Base-by-base conservation (phyloP, 2,113 vertebrate species). In the Centropristis striata region DNA sequence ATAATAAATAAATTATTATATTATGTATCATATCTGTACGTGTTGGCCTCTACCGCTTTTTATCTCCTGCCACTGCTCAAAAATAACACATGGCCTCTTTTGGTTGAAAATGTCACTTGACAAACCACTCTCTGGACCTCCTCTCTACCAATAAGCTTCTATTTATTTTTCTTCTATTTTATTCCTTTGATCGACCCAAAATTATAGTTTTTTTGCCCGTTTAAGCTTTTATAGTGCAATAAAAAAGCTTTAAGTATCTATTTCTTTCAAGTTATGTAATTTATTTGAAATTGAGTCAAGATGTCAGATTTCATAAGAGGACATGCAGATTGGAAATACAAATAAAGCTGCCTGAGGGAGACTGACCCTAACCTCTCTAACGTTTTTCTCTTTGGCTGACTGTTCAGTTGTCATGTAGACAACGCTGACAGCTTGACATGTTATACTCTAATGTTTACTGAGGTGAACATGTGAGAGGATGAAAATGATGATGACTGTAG, bases 401-500 rank as follows among this genome's bases (percentile, higher is more conserved):
- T 58, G 20, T 50, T 46, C 44, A 53, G n/a, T 44, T 32, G 77
- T 74, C 53, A 27, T 18, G 20, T 41, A 21, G n/a, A 58, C 70
- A 70, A 69, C 63, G 36, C 25, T 25, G 60, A 69, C 54, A 53
- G 51, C 16, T 47, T 65, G 68, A 71, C 69, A 72, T 21, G n/a
- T 53, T 36, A 46, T 39, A 23, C 51, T 79, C 51, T 18, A 42
- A 42, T 32, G 12, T 51, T 73, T 7, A 51, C 44, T 37, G 39
- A 53, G 12, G 18, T 53, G 37, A 46, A 21, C 49, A 27, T 74
- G 23, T 20, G 42, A 65, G 18, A 55, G 49, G 9, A 42, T 28
- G 27, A 27, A 23, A 20, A 39, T 60, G 4, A 39, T 60, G 4
- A 23, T 58, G 4, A 66, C 66, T 20, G 15, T 10, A 49, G 21